A percentile compares a stretch with the other conserved stretches of the same genome.
phyloP scores from a whole-genome alignment of 2,797 vertebrate genomes.

The Gymnoscopelus braueri region DNA sequence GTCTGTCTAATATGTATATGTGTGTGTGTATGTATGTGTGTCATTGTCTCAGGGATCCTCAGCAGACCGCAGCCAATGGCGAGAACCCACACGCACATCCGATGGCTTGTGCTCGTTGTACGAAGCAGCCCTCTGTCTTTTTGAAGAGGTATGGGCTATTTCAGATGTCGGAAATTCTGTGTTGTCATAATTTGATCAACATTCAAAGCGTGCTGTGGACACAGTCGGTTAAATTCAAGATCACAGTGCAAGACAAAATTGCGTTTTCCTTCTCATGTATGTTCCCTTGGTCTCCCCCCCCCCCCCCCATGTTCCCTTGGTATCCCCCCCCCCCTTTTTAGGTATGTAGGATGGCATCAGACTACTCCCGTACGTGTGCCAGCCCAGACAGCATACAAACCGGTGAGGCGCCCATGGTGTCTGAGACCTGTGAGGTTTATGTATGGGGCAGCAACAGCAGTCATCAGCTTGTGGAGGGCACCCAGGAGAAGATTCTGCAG shows the following conservation, averaged over 20 bases:
- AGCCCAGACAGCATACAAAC: conserved; percentile 97
- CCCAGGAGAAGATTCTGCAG: conserved; percentile 87
- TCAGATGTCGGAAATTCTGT: neutral
- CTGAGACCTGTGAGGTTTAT: conserved; percentile 95
- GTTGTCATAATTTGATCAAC: neutral
- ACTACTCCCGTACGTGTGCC: conserved; percentile 97
- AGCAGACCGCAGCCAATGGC: conserved; percentile 95
- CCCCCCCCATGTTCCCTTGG: neutral
- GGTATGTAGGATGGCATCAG: conserved; percentile 98
- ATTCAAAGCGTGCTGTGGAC: neutral
- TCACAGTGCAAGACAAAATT: neutral
- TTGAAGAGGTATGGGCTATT: conserved; percentile 87
- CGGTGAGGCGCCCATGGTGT: conserved; percentile 89
- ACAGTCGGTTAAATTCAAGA: too few relatives aligned
- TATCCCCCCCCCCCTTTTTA: conserved; percentile 46
- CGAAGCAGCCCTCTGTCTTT: conserved; percentile 93
- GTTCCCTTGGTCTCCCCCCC: too few relatives aligned
- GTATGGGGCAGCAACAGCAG: conserved; percentile 91
- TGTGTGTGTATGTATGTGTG: neutral
- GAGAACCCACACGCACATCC: conserved; percentile 90
- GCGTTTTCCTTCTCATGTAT: neutral
- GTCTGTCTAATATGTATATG: neutral
- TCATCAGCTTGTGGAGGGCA: conserved; percentile 87
- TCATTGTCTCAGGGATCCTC: conserved; percentile 87
- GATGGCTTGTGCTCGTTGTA: conserved; percentile 95